phyloP scores from a whole-genome alignment of 2,113 vertebrate species.

The Elgaria multicarinata region DNA sequence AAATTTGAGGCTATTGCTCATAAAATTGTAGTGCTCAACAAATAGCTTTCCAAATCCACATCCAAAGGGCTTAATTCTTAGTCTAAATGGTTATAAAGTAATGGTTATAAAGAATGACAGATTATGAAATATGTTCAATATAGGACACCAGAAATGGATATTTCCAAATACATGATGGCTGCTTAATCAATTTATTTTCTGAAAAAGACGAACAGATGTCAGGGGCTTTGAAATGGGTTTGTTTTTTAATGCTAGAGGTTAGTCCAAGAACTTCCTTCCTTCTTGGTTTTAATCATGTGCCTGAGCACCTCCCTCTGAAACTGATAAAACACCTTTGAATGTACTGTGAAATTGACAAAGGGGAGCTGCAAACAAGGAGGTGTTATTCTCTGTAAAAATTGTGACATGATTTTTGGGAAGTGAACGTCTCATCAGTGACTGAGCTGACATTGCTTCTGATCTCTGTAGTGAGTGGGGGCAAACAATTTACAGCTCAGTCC shows the following conservation, averaged over 20 bases:
- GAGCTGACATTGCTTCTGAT: not conserved
- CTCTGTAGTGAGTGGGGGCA: too few relatives aligned
- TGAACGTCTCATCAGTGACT: not conserved
- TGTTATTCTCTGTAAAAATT: not conserved
- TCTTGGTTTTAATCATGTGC: not conserved
- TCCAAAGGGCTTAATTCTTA: not conserved
- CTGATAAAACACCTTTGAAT: not conserved
- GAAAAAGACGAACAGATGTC: not conserved
- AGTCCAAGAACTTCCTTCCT: not conserved
- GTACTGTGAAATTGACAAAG: not conserved
- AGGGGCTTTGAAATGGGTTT: not conserved
- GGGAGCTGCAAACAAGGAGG: not conserved
- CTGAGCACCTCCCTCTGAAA: not conserved
- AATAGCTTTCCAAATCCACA: not conserved
- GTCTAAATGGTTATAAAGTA: not conserved
- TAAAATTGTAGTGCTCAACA: constrained; percentile 12
- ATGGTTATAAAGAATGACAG: not conserved
- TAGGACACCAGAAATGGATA: not conserved
- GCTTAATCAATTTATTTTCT: not conserved
- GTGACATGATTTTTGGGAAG: not conserved
- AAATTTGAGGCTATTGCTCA: constrained; percentile 53
- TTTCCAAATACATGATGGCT: not conserved
- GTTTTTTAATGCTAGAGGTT: not conserved
- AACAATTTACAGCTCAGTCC: not conserved
- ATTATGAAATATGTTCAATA: not conserved